Percentiles rank a stretch among this genome's conserved stretches.
These are phyloP conservation scores for Nannoperca obscura DNA, from an alignment of 2,797 vertebrate species.

Conservation along the genomic window DNA sequence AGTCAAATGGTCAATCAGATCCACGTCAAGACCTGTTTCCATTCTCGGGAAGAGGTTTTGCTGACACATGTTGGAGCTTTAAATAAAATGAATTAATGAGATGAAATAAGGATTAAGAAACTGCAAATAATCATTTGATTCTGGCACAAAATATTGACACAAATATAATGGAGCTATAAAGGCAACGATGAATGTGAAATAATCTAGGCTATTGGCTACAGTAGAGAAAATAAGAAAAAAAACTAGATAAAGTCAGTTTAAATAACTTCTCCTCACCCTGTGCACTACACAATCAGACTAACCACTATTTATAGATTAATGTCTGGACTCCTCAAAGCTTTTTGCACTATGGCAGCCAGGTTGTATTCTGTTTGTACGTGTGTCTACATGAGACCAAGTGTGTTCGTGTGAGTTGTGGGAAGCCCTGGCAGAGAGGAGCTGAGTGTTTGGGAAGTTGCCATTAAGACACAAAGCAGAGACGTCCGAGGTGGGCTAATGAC, in stretches of 20 bases:
- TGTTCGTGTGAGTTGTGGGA: slow-evolving; percentile 70
- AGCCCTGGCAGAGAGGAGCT: slow-evolving; percentile 73
- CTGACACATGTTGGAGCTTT: not conserved
- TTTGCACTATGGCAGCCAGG: slow-evolving; percentile 53
- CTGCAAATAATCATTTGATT: not conserved
- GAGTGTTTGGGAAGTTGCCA: slow-evolving; percentile 84
- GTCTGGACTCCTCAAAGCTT: slow-evolving; percentile 39
- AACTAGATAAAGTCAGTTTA: slow-evolving; percentile 31
- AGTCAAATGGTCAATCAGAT: not conserved
- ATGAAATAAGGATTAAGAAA: not conserved
- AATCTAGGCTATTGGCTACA: not conserved
- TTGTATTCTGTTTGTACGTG: slow-evolving; percentile 54
- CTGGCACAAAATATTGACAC: not conserved
- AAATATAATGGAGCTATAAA: not conserved
- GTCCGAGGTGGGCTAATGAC: slow-evolving; percentile 77
- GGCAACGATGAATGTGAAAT: not conserved
- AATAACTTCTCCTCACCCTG: slow-evolving; percentile 30
- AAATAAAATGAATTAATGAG: not conserved
- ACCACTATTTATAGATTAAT: slow-evolving; percentile 63
- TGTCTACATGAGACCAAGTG: slow-evolving; percentile 49
- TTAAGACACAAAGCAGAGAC: slow-evolving; percentile 84
- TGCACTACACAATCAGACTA: slow-evolving; percentile 40
- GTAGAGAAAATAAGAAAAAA: slow-evolving; percentile 28
- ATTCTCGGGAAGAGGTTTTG: not conserved
- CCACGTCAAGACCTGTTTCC: not conserved